phyloP scores from a whole-genome alignment of 1,140 invertebrate species.

The Ruditapes philippinarum region DNA sequence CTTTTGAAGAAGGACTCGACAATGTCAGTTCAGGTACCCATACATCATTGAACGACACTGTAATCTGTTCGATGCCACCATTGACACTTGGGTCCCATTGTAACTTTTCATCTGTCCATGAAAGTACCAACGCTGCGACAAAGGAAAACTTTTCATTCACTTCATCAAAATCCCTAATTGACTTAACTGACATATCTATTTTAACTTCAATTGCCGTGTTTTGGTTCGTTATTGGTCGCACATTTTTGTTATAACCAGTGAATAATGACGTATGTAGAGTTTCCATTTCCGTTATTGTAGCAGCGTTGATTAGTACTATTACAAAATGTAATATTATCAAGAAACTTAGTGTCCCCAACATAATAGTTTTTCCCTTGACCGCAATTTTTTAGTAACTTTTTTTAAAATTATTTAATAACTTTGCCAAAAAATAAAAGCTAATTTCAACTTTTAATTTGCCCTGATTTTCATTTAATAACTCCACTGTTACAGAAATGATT shows the following conservation, averaged over 20 bases:
- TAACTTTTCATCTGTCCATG: slow-evolving; percentile 46
- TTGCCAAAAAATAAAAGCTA: too few relatives aligned
- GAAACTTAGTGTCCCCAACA: too few relatives aligned
- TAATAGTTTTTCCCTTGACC: too few relatives aligned
- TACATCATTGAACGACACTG: slow-evolving; percentile 18
- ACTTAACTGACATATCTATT: not conserved
- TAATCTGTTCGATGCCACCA: not conserved
- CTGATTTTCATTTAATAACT: too few relatives aligned
- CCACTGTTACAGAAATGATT: too few relatives aligned
- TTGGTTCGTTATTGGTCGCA: slow-evolving; percentile 10
- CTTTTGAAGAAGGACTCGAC: slow-evolving; percentile 26
- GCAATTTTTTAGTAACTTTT: too few relatives aligned
- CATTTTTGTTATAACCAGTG: slow-evolving; percentile 3
- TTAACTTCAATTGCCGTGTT: not conserved
- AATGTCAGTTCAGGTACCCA: slow-evolving; percentile 66
- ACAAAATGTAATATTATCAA: too few relatives aligned
- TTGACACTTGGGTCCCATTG: not conserved
- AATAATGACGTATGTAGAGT: too few relatives aligned
- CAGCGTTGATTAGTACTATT: too few relatives aligned
- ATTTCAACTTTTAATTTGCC: too few relatives aligned
- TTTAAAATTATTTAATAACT: too few relatives aligned
- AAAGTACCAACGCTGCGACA: slow-evolving; percentile 35
- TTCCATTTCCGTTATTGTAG: too few relatives aligned
- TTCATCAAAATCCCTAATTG: slow-evolving; percentile 54
- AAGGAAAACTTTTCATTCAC: slow-evolving; percentile 46